Percentiles rank a stretch among this genome's conserved stretches.
These are phyloP conservation scores for Acanthosepion pharaonis DNA, from an alignment of 2,888 invertebrate species.

Conservation along the genomic window DNA sequence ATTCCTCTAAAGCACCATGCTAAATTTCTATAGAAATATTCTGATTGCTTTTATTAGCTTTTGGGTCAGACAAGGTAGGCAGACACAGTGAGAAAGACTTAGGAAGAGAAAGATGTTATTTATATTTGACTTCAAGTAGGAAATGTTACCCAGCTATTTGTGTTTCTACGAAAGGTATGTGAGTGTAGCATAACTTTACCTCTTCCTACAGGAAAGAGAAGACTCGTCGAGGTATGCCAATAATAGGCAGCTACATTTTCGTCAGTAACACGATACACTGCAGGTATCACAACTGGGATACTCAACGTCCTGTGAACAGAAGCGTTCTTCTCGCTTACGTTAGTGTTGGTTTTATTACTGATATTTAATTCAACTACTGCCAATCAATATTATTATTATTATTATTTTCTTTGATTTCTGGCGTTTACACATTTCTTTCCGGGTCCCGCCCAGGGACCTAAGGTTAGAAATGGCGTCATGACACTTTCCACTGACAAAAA, in stretches of 20 bases:
- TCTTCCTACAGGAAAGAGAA: conserved; percentile 8
- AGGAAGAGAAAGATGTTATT: conserved; percentile 2
- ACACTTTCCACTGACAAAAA: no score
- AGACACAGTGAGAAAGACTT: neutral
- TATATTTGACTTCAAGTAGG: neutral
- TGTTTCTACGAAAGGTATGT: neutral
- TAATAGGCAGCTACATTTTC: neutral
- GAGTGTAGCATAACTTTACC: neutral
- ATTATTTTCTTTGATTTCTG: no score
- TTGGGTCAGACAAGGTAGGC: neutral
- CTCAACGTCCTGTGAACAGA: neutral
- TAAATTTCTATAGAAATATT: neutral
- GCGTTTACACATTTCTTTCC: no score
- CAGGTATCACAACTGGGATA: neutral
- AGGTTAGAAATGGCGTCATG: no score
- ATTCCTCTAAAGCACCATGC: no score
- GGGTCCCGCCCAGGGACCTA: no score
- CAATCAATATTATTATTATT: neutral
- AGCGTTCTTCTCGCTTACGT: neutral
- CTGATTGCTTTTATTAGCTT: neutral
- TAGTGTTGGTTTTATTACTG: neutral
- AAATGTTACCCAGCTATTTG: neutral
- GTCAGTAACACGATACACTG: neutral
- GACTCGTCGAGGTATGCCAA: neutral
- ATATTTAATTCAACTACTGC: neutral